These are phyloP conservation scores for Mionectes macconnelli DNA, from an alignment of 2,113 vertebrate genomes.

Conservation along the genomic window DNA sequence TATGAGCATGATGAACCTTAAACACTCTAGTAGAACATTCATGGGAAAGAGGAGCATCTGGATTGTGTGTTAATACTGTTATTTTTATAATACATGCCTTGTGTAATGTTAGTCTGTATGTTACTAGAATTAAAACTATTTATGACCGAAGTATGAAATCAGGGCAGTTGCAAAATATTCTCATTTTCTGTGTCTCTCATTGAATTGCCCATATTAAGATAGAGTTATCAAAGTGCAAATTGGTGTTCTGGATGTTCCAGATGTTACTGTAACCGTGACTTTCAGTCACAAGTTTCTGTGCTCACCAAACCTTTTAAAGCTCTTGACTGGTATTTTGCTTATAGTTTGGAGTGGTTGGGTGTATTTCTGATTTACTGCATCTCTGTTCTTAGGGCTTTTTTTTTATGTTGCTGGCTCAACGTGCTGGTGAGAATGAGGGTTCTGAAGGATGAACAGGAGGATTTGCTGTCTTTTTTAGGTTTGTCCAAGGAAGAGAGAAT, in stretches of 20 bases:
- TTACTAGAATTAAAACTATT: neutral
- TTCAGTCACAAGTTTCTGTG: neutral
- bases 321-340: neutral
- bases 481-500: neutral
- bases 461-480: neutral
- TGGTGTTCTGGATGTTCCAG: neutral
- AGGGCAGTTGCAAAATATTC: neutral
- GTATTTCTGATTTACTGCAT: neutral
- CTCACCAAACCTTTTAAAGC: neutral
- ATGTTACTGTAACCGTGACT: neutral
- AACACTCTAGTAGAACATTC: neutral
- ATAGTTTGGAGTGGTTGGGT: accelerated
- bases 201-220: neutral
- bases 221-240: neutral
- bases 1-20: conserved; percentile 54
- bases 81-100: neutral
- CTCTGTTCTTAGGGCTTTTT: neutral
- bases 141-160: neutral
- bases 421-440: neutral
- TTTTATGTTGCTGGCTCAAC: neutral
- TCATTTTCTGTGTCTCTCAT: neutral
- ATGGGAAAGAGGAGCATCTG: conserved; percentile 44
- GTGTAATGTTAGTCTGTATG: neutral
- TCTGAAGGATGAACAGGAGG: neutral
- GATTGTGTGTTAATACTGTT: neutral